Base-by-base conservation (phyloP, 2,888 invertebrate genomes). In the Sesia apiformis region DNA sequence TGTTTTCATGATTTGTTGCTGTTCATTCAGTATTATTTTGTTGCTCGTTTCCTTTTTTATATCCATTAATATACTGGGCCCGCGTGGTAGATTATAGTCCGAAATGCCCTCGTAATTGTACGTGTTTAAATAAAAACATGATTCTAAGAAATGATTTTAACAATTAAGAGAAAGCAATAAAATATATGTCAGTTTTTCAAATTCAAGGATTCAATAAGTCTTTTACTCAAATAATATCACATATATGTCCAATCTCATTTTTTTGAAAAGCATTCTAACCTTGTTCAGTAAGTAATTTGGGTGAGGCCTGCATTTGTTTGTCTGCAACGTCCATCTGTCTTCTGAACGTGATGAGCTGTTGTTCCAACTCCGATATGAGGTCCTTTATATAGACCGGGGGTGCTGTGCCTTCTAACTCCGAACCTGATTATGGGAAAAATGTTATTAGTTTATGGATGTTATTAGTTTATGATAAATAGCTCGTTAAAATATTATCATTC, bases 271-370 rank as follows among this genome's bases (percentile, higher is more conserved):
- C 42, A 42, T 42, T 42, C 46, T 46, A 59, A 87, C 90, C 90
- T 78, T 88, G 87, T 68, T 90, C 90, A 7, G 86, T 82, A 4
- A 89, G 80, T 5, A 87, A 64, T 66, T 83, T 86, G 0, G 89
- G 86, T 5, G 83, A 74, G 0, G 86, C 77, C 56, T 87, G 87
- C 83, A 90, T 84, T 62, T 88, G 89, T 57, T 86, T 87, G 62
- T 87, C 88, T 0, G 88, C 90, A 0, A 83, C 82, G 53, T 89
- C 90, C 84, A 90, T 85, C 60, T 88, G 89, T 7, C 84, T 61
- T 0, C 84, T 72, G 72, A 90, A 85, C 1, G 77, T 76, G 46
- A 84, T 78, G 38, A 89, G 66, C 56, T 84, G 84, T 52, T 83
- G 84, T 55, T 89, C 90, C 62, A 86, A 63, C 55, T 88, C 88